Base-by-base conservation (phyloP, 2,888 invertebrate genomes). In the Subacronicta megacephala region DNA sequence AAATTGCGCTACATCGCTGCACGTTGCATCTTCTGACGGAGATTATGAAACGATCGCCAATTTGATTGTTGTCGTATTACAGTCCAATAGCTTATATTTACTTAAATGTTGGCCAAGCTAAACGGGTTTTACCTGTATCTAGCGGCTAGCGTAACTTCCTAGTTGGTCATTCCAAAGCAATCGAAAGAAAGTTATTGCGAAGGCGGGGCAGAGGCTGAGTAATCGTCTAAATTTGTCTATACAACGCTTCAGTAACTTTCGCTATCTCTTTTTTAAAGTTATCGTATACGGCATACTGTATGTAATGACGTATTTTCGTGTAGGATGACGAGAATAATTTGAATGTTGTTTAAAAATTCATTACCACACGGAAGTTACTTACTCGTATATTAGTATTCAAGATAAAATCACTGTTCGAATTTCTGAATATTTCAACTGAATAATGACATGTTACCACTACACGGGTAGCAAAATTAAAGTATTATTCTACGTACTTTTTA, bases 131-230 rank as follows among this genome's bases (percentile, higher is more conserved):
- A 70, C 61, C 53, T 64, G 72, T 43, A 68, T 56, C 46, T 58
- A 31, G 31, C 12, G 31, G n/a, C 52, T 57, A 52, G 52, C 51
- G 62, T 61, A 66, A 75, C 68, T 73, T 79, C 75, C 76, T 72
- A 54, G 66, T 75, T 75, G 72, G 57, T 58, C 74, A 72, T 76
- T 78, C 58, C 72, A 75, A 80, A 81, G 73, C 72, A 71, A 80
- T 81, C 69, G 77, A 77, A 83, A 78, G 80, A 83, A 83, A 81
- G 83, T 80, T 77, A 75, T 70, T 68, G 60, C 54, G 70, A 60
- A 77, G 68, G 72, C 57, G 59, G 68, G 65, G 62, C 72, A 51
- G 44, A 52, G 52, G 37, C 49, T 71, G 53, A 62, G 71, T 62
- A 58, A 69, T 52, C 49, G 62, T 54, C 70, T 65, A 57, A 78